Conservation (phyloP, 30 jellyfish, hydroid and myxozoan species). For the Aurelia sp. region DNA sequence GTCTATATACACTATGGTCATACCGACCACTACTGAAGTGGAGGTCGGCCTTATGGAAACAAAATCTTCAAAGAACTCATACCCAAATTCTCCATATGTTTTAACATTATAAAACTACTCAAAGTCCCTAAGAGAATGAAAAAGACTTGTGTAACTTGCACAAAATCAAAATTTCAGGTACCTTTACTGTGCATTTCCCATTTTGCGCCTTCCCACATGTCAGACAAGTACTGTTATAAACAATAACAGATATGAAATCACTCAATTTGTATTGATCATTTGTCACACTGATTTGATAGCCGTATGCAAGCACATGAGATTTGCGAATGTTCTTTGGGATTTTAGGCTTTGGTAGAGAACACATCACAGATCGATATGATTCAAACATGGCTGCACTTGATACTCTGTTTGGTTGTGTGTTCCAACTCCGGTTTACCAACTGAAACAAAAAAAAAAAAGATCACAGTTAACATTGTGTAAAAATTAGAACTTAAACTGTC, state of each 20-base stretch:
- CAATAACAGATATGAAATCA: constrained; percentile 55
- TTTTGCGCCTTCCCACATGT: constrained; percentile 55
- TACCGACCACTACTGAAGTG: no score
- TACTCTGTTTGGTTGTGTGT: constrained; percentile 45
- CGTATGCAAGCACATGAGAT: constrained; percentile 56
- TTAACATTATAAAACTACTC: no score
- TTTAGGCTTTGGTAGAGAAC: constrained; percentile 58
- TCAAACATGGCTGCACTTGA: constrained; percentile 79
- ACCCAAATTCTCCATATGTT: no score
- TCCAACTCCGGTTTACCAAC: constrained; percentile 73
- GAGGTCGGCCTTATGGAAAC: no score
- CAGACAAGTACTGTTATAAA: constrained; percentile 72
- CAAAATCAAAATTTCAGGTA: background rate
- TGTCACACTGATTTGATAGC: constrained; percentile 76
- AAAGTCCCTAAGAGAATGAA: no score
- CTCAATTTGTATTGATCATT: constrained; percentile 73
- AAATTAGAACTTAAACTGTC: no score
- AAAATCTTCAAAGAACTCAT: no score
- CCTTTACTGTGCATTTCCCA: constrained; percentile 68
- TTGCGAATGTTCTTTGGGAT: constrained; percentile 40
- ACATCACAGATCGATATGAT: constrained; percentile 66
- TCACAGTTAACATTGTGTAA: background rate
- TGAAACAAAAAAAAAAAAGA: background rate
- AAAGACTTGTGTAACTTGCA: no score
- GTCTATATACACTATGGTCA: no score